Evolutionary conservation across 1,140 invertebrate species (phyloP).

Genomic region (Philopotamus ludificatus): DNA sequence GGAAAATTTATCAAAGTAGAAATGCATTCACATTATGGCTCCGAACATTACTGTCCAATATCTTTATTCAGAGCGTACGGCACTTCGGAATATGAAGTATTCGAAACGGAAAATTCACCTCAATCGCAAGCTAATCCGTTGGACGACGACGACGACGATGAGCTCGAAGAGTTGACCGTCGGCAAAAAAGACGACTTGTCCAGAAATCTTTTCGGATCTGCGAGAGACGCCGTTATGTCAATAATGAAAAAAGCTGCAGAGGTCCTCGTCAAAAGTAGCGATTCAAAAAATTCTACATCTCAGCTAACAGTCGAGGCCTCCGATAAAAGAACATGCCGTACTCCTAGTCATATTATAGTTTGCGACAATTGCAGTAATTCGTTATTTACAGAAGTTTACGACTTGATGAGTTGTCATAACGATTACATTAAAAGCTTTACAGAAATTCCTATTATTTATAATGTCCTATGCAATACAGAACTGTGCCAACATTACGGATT

Average conservation of each 20-base stretch:
- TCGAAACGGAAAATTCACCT: constrained; percentile 72
- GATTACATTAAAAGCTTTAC: constrained; percentile 58
- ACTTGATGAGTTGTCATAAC: constrained; percentile 65
- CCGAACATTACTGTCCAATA: constrained; percentile 96
- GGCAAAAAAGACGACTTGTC: constrained; percentile 52
- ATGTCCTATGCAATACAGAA: constrained; percentile 57
- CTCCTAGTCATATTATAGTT: constrained; percentile 67
- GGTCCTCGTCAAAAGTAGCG: constrained; percentile 70
- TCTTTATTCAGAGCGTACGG: constrained; percentile 90
- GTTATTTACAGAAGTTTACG: constrained; percentile 63
- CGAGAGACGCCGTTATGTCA: constrained; percentile 79
- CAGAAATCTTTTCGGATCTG: constrained; percentile 78
- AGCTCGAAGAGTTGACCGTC: constrained; percentile 47
- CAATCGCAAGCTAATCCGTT: constrained; percentile 55
- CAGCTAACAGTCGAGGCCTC: constrained; percentile 50
- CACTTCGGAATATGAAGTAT: constrained; percentile 85
- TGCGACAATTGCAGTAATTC: constrained; percentile 70
- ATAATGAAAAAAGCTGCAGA: constrained; percentile 87
- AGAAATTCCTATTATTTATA: constrained; percentile 56
- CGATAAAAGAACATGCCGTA: constrained; percentile 58
- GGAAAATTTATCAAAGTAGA: constrained; percentile 94
- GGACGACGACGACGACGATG: constrained; percentile 61
- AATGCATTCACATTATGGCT: constrained; percentile 88
- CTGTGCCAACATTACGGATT: constrained; percentile 61
- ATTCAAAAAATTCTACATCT: constrained; percentile 55